Evolutionary conservation across 2,888 invertebrate species (phyloP).

Genomic region (Nomada flava): DNA sequence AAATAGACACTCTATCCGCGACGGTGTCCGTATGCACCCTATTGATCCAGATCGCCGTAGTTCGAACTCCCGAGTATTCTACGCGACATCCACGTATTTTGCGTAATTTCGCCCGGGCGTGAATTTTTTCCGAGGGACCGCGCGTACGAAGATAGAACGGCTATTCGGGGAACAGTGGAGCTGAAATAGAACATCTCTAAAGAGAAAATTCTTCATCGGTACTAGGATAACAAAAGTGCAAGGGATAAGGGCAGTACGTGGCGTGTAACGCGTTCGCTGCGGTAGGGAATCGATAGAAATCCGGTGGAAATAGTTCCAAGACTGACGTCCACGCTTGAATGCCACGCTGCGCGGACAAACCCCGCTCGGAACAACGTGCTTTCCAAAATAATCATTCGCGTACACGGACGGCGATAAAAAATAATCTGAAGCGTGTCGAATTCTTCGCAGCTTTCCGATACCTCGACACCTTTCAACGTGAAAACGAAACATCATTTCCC

Average conservation of each 20-base stretch:
- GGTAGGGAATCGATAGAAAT: constrained; percentile 46
- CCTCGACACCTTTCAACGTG: not conserved
- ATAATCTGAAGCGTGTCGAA: not conserved
- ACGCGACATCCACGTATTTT: not conserved
- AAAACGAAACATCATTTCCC: too few relatives aligned
- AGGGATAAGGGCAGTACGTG: too few relatives aligned
- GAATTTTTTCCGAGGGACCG: too few relatives aligned
- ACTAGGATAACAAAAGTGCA: too few relatives aligned
- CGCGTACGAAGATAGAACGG: too few relatives aligned
- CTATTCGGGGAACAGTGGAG: too few relatives aligned
- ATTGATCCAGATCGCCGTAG: constrained; percentile 45
- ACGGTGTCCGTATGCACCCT: constrained; percentile 47
- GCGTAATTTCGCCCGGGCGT: not conserved
- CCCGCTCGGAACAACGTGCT: constrained; percentile 11
- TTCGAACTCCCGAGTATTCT: not conserved
- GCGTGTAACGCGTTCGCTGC: not conserved
- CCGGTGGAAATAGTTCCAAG: constrained; percentile 53
- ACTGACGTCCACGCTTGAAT: constrained; percentile 47
- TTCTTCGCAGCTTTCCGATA: not conserved
- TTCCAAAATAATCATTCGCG: not conserved
- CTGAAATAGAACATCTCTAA: too few relatives aligned
- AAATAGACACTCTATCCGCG: constrained; percentile 48
- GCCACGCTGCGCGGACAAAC: constrained; percentile 31
- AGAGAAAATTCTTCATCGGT: too few relatives aligned
- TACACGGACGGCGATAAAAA: not conserved